Evolutionary conservation across 2,888 invertebrate species (phyloP), one percentile per base, ranked within the genome.

Genomic region (Syrphus vitripennis): DNA sequence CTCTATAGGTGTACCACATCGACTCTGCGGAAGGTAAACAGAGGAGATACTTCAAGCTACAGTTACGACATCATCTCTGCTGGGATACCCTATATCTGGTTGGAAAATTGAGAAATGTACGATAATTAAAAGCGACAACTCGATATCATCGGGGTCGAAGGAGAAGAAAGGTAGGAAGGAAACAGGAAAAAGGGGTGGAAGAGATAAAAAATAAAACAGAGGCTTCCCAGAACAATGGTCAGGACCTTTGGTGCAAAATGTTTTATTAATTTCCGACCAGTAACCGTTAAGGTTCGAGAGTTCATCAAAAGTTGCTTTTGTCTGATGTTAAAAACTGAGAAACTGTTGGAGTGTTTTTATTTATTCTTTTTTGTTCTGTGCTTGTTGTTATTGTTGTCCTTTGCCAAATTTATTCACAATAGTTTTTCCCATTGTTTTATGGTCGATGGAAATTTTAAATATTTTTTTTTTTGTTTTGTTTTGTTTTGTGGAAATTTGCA

Each of bases 101-200:
- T 70, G 70, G 76, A 40, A 71, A 81, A 81, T 76, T 63, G 81
- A 75, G 69, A 63, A 21, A 55, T 63, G 63, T 76, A 31, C 75
- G 63, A 76, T 65, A 70, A 81, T 81, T 81, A 76, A 81, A 76
- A 63, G 34, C 37, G 70, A 70, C 63, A 70, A 70, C 45, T 80
- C 21, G 59, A 40, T 34, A 29, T 45, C 14, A 53, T 34, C 19
- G 10, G 19, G 14, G 2, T 16, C 5, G 6, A 19, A 31, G 10
- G 19, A 7, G 2, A 29, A 12, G 6, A 19, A 31, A 6, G 14
- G n/a, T n/a, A 31, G 5, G 10, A 21, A 2, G 16, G 16, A 21
- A 21, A 4, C 4, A 21, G 4, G 29, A 14, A 10, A 48, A 21
- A 6, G 2, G 37, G 57, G 2, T 21, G 6, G 12, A 53, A n/a